Conservation (phyloP, 2,797 vertebrate genomes). For the Anguilla pacifica region DNA sequence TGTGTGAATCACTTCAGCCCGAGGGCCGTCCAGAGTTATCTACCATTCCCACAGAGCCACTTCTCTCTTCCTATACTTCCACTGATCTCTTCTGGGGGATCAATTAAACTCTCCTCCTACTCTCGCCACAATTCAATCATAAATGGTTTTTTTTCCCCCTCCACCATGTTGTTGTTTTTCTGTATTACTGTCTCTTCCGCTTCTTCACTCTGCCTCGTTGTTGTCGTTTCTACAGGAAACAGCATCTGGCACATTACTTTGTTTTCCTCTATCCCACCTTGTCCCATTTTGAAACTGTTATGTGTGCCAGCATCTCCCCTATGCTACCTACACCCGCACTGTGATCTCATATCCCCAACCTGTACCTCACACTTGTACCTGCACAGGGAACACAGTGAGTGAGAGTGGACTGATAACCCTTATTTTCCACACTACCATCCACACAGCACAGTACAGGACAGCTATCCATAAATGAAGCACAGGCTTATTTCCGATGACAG, state of each 20-base stretch:
- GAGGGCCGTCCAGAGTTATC: conserved; percentile 9
- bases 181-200: neutral
- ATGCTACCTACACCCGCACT: neutral
- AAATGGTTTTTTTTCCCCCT: neutral
- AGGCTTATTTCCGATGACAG: neutral
- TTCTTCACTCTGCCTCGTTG: neutral
- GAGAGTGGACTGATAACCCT: neutral
- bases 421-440: neutral
- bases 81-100: neutral
- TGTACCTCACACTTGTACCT: neutral
- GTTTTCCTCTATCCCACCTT: neutral
- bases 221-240: neutral
- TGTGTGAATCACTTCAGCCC: neutral
- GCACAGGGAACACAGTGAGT: neutral
- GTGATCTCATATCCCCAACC: neutral
- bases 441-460: neutral
- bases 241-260: neutral
- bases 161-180: neutral
- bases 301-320: neutral
- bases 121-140: neutral
- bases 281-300: neutral
- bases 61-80: neutral
- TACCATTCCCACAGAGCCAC: neutral
- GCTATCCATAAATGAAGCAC: neutral
- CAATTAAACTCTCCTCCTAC: neutral